These are phyloP conservation scores for Trogon surrucura DNA, from an alignment of 2,113 vertebrate species.

Conservation along the genomic window DNA sequence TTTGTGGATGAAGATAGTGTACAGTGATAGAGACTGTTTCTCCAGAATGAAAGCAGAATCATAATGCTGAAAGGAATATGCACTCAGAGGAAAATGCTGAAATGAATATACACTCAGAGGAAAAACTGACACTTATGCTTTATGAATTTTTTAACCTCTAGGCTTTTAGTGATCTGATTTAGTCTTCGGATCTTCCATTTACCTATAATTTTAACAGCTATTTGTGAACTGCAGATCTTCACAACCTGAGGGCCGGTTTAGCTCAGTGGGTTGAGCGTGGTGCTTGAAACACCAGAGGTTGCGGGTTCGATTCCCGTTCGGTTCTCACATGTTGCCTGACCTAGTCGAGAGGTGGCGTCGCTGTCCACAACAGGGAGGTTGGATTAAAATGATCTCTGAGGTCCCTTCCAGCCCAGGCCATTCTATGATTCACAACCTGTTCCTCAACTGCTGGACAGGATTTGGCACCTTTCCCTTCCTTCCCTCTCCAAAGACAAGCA, in stretches of 20 bases:
- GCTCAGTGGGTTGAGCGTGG: too few relatives aligned
- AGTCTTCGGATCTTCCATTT: not conserved
- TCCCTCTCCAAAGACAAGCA: accelerated
- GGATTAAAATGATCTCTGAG: too few relatives aligned
- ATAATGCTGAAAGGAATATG: not conserved
- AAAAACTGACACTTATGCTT: not conserved
- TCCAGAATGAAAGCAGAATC: not conserved
- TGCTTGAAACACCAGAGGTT: too few relatives aligned
- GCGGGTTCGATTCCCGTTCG: too few relatives aligned
- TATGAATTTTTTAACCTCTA: not conserved
- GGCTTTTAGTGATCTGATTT: not conserved
- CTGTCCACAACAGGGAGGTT: too few relatives aligned
- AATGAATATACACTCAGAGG: not conserved
- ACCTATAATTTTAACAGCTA: not conserved
- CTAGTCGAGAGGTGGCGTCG: too few relatives aligned
- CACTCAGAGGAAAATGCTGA: not conserved
- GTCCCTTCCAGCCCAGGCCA: too few relatives aligned
- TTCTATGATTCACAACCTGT: not conserved
- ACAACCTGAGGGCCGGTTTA: too few relatives aligned
- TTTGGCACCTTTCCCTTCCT: not conserved
- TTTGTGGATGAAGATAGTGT: not conserved
- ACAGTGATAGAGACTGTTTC: not conserved
- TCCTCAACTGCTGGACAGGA: not conserved
- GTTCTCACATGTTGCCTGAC: too few relatives aligned
- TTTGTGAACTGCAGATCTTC: not conserved